Conservation (phyloP, 1,140 invertebrate species). For the Ctenoplectra terminalis region DNA sequence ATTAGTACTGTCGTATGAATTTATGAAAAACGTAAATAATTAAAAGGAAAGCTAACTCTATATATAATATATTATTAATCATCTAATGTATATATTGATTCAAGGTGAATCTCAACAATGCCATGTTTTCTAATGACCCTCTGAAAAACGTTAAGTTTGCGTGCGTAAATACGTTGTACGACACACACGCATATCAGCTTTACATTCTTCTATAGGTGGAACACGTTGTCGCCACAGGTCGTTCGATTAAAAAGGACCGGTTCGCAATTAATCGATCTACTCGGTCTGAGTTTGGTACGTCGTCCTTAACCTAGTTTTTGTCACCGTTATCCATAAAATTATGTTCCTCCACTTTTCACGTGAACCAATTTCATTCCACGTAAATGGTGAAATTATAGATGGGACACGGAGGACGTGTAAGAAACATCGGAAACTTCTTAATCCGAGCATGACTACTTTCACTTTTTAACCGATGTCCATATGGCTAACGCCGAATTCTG, state of each 20-base stretch:
- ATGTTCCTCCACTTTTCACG: not conserved
- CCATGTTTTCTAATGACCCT: too few species aligned
- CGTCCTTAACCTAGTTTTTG: conserved; percentile 66
- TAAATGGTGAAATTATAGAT: conserved; percentile 26
- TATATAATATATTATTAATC: too few species aligned
- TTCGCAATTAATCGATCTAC: conserved; percentile 65
- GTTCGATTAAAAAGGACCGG: conserved; percentile 66
- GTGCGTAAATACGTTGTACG: too few species aligned
- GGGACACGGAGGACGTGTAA: not conserved
- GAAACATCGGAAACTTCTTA: conserved; percentile 18
- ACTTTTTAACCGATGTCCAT: conserved; percentile 40
- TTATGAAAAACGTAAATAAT: too few species aligned
- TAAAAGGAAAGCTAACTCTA: too few species aligned
- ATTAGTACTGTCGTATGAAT: too few species aligned
- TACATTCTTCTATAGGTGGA: not conserved
- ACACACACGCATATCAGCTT: not conserved
- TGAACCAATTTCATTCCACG: not conserved
- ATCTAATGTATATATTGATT: too few species aligned
- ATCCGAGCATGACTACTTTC: conserved; percentile 46
- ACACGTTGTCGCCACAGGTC: not conserved
- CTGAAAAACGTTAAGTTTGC: too few species aligned
- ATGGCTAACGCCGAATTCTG: conserved; percentile 31
- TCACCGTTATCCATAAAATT: conserved; percentile 48
- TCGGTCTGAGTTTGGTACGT: conserved; percentile 1
- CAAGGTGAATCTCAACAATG: too few species aligned